These are phyloP conservation scores for Lophura swinhoii DNA, from an alignment of 2,797 vertebrate species.

Conservation along the genomic window DNA sequence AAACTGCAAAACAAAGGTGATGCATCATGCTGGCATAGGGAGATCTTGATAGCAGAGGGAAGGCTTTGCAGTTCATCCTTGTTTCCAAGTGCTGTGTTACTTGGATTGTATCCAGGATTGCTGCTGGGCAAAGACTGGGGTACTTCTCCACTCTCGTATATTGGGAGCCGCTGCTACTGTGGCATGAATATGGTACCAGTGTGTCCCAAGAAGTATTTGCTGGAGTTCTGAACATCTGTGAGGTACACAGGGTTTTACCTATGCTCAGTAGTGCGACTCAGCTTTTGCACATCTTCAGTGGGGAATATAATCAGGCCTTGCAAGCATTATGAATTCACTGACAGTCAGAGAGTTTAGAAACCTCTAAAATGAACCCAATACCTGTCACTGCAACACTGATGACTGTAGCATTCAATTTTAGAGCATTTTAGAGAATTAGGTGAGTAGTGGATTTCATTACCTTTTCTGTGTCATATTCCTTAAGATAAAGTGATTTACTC, in stretches of 20 bases:
- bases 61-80: background rate
- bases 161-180: background rate
- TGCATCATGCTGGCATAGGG: background rate
- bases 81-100: background rate
- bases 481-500: background rate
- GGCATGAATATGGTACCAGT: background rate
- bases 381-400: background rate
- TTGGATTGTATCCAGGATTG: background rate
- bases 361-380: slow-evolving; percentile 41
- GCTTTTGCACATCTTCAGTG: background rate
- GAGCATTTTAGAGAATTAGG: background rate
- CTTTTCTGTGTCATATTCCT: background rate
- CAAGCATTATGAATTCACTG: slow-evolving; percentile 41
- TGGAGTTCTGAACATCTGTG: background rate
- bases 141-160: background rate
- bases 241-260: background rate
- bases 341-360: slow-evolving; percentile 21
- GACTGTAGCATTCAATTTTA: background rate
- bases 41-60: background rate
- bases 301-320: slow-evolving; percentile 4
- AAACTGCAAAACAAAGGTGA: background rate
- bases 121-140: background rate
- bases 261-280: background rate
- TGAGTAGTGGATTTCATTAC: background rate
- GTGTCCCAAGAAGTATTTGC: background rate